phyloP scores from a whole-genome alignment of 2,888 invertebrate species.

The Epinotia nisella region DNA sequence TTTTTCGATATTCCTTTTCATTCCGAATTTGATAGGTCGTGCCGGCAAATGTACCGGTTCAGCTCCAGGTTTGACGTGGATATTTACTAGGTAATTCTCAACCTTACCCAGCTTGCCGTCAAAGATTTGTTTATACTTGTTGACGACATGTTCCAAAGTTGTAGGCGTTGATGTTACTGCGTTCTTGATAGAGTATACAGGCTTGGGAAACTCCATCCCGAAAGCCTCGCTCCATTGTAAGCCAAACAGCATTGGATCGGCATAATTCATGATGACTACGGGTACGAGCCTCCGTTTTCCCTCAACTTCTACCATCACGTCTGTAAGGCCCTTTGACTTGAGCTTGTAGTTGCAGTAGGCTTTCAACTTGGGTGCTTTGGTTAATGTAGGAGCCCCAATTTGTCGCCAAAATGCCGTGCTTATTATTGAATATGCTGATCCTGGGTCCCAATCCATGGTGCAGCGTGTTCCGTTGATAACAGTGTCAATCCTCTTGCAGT shows the following conservation, averaged over 20 bases:
- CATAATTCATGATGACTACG: conserved; percentile 36
- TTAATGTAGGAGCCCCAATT: conserved; percentile 1
- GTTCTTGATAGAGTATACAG: conserved; percentile 35
- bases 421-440: conserved; percentile 17
- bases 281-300: conserved; percentile 14
- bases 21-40: conserved; percentile 24
- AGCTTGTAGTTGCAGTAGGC: conserved; percentile 11
- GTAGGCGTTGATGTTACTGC: not conserved
- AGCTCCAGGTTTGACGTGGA: conserved; percentile 5
- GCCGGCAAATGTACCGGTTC: conserved; percentile 17
- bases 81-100: conserved; percentile 29
- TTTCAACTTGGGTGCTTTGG: conserved; percentile 1
- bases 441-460: conserved; percentile 22
- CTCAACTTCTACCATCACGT: conserved; percentile 35
- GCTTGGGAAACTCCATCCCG: conserved; percentile 39
- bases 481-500: not conserved
- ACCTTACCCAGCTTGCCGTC: conserved; percentile 39
- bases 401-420: conserved; percentile 9
- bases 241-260: conserved; percentile 43
- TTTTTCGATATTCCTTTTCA: conserved; percentile 35
- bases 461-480: conserved; percentile 3
- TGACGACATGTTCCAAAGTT: conserved; percentile 22
- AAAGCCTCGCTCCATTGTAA: conserved; percentile 40
- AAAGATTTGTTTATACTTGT: conserved; percentile 24
- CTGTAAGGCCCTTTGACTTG: conserved; percentile 27